Evolutionary conservation across 2,888 invertebrate species (phyloP).

Genomic region (Microchrysa polita): DNA sequence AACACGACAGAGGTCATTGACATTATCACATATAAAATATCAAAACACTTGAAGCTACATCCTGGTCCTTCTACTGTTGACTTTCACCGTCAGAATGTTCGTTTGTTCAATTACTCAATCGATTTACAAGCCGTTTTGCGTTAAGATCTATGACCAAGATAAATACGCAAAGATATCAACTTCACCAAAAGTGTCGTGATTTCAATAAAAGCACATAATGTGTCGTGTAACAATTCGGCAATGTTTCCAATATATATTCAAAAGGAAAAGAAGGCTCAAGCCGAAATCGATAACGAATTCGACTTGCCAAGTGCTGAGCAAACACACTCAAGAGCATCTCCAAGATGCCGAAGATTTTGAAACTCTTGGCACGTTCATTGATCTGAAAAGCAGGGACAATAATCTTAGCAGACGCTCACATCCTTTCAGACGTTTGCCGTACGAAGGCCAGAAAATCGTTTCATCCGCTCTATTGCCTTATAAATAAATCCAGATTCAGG

Average conservation of each 20-base stretch:
- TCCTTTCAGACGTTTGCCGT: no score
- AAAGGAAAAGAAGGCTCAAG: not conserved
- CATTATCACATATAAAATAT: no score
- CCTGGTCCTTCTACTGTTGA: not conserved
- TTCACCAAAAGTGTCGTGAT: conserved; percentile 4
- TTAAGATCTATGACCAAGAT: conserved; percentile 19
- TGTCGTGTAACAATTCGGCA: not conserved
- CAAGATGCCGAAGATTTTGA: conserved; percentile 19
- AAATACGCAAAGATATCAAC: conserved; percentile 17
- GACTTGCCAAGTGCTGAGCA: conserved; percentile 25
- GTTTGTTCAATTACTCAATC: not conserved
- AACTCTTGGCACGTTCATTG: conserved; percentile 22
- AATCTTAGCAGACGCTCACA: not conserved
- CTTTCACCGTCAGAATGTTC: not conserved
- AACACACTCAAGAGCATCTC: conserved; percentile 30
- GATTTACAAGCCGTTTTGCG: not conserved
- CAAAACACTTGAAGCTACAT: no score
- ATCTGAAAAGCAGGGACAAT: not conserved
- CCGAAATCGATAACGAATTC: conserved; percentile 33
- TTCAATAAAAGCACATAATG: conserved; percentile 17
- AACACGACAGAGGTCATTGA: no score
- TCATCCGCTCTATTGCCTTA: not conserved
- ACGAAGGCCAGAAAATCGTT: not conserved
- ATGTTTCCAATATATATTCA: not conserved
- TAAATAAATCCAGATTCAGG: conserved; percentile 1